Percentiles rank a stretch among this genome's conserved stretches.
Conservation (phyloP, 64 coral and sea anemone species). For the Stichodactyla helianthus region DNA sequence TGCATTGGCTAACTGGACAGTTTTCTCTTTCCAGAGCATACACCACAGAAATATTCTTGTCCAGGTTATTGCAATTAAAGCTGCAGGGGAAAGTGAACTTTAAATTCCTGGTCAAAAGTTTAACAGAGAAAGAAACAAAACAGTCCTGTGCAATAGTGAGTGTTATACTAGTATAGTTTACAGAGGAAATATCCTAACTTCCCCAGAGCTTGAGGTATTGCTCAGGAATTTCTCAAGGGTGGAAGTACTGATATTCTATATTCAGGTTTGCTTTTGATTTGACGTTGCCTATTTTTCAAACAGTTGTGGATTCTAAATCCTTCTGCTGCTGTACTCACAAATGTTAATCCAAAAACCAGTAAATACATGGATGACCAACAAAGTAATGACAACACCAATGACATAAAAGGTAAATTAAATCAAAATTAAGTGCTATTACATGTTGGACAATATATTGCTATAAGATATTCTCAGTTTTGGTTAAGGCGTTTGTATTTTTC, state of each 20-base stretch:
- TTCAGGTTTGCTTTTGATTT: not conserved
- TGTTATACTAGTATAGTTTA: not conserved
- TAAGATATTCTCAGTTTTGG: not conserved
- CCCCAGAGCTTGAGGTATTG: too few species aligned
- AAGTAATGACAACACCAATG: not conserved
- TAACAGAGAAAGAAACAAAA: not conserved
- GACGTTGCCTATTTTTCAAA: not conserved
- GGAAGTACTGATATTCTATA: not conserved
- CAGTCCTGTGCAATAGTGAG: not conserved
- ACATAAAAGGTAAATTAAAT: not conserved
- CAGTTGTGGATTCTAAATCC: constrained; percentile 61
- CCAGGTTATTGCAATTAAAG: constrained; percentile 31
- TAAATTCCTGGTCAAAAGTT: constrained; percentile 18
- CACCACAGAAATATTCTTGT: constrained; percentile 27
- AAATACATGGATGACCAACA: not conserved
- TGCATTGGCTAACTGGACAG: not conserved
- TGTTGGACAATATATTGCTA: too few species aligned
- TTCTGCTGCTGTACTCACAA: constrained; percentile 46
- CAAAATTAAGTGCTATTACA: not conserved
- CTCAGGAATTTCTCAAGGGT: too few species aligned
- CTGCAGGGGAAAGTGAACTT: constrained; percentile 46
- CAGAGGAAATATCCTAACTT: too few species aligned
- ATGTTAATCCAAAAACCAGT: not conserved
- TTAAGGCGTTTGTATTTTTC: not conserved
- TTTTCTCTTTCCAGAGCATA: constrained; percentile 20